Conservation (phyloP, 1,140 invertebrate genomes). For the Sycophaga agraensis region DNA sequence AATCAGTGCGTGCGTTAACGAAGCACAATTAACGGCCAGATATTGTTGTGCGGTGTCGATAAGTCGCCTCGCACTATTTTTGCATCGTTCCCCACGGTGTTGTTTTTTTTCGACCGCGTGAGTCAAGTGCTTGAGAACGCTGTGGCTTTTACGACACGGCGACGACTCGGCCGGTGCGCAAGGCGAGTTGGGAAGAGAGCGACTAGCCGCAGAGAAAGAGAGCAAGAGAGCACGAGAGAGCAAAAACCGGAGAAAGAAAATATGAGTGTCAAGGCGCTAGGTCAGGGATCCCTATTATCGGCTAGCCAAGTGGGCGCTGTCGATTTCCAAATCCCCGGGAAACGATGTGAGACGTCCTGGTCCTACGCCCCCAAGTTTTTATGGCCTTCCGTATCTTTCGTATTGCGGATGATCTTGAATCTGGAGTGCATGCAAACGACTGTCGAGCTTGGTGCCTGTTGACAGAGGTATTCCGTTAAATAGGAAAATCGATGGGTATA, state of each 20-base stretch:
- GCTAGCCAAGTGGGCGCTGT: neutral
- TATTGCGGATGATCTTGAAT: no score
- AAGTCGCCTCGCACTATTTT: conserved; percentile 23
- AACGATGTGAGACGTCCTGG: no score
- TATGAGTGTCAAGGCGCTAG: conserved; percentile 28
- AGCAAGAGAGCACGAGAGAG: no score
- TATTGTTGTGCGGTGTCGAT: conserved; percentile 19
- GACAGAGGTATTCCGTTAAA: no score
- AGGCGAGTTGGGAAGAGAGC: conserved; percentile 8
- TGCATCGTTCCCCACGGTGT: no score
- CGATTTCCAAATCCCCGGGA: conserved; percentile 24
- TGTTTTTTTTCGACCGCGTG: conserved; percentile 9
- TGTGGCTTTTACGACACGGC: conserved; percentile 19
- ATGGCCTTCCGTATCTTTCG: no score
- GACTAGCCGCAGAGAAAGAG: no score
- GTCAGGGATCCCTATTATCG: conserved; percentile 18
- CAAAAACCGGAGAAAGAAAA: neutral
- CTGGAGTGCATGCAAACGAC: no score
- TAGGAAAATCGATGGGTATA: no score
- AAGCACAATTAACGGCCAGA: no score
- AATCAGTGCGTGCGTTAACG: conserved; percentile 16
- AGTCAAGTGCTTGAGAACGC: conserved; percentile 19
- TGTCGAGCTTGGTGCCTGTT: no score
- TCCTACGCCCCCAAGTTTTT: no score
- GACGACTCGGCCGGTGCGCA: conserved; percentile 10